Base-by-base conservation (phyloP, 2,113 vertebrate genomes). In the Neolamprologus brichardi region DNA sequence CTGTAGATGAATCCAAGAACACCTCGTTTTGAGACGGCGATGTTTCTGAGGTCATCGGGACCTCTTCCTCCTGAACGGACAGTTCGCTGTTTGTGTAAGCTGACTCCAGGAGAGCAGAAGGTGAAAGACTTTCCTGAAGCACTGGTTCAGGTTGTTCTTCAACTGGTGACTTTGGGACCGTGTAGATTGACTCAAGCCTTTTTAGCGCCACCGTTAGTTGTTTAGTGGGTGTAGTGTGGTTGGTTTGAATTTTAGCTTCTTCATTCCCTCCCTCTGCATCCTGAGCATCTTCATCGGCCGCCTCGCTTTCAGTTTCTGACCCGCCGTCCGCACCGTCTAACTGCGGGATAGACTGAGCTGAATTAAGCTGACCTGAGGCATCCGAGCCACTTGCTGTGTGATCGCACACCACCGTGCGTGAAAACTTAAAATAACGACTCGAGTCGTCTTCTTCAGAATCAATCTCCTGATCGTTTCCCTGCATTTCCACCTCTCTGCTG, bases 241-340 rank as follows among this genome's bases (percentile, higher is more conserved):
- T 85, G 15, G 75, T 13, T 6, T 62, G 72, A 67, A 20, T 41
- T 49, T 28, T 34, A 25, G 32, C 23, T 44, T 87, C 72, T 41
- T 3, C 56, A 15, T 78, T 25, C 78, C 82, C 67, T 75, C 44
- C 44, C 28, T 77, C 72, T 49, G 18, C 49, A 7, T 83, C 88
- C 60, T 18, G 70, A 77, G 41, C 23, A 2, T 77, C 44, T 32
- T 90, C 91, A 1, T 89, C 91, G 2, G 51, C 54, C 32, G 82
- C 87, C 79, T 95, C 96, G 2, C 90, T 92, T n/a, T 89, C 97
- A 1, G 97, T 97, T 85, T 98, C 97, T 0, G 97, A 97, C 41
- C 97, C 97, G 0, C 97, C 97, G 2, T 98, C 97, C 1, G 97
- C 97, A 4, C 98, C 98, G 0, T 98, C 98, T 67, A 98, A 93